These are phyloP conservation scores for Protonemura montana DNA, from an alignment of 2,888 invertebrate species.

Conservation along the genomic window DNA sequence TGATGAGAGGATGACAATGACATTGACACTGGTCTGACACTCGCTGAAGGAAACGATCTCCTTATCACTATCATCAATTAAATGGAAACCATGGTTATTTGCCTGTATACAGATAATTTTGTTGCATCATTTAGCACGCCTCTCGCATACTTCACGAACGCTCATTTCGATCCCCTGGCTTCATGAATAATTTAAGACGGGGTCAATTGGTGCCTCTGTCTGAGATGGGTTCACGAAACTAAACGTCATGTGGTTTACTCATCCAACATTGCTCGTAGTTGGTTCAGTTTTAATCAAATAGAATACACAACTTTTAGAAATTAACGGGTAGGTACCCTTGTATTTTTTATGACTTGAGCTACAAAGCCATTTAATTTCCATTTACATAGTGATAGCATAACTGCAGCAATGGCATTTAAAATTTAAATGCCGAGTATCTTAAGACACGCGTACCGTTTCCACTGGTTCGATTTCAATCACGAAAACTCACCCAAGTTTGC, in stretches of 20 bases:
- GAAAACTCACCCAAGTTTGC: constrained; percentile 52
- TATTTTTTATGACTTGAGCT: background rate
- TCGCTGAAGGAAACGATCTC: background rate
- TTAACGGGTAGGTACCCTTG: too few species aligned
- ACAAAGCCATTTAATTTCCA: background rate
- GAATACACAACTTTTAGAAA: too few species aligned
- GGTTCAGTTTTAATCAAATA: too few species aligned
- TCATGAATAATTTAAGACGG: background rate
- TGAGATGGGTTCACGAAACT: background rate
- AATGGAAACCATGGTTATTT: background rate
- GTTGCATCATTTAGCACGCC: background rate
- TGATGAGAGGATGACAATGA: background rate
- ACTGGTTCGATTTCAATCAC: background rate
- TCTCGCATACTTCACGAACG: background rate
- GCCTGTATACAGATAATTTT: background rate
- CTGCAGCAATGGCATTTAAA: background rate
- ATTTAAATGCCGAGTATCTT: background rate
- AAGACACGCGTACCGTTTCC: background rate
- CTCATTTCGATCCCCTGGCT: background rate
- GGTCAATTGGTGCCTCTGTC: background rate
- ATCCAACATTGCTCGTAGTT: background rate
- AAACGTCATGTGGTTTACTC: background rate
- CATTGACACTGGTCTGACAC: background rate
- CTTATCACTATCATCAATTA: background rate
- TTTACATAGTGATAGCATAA: background rate